Base-by-base conservation (phyloP, 2,888 invertebrate genomes). In the Drepana falcataria region DNA sequence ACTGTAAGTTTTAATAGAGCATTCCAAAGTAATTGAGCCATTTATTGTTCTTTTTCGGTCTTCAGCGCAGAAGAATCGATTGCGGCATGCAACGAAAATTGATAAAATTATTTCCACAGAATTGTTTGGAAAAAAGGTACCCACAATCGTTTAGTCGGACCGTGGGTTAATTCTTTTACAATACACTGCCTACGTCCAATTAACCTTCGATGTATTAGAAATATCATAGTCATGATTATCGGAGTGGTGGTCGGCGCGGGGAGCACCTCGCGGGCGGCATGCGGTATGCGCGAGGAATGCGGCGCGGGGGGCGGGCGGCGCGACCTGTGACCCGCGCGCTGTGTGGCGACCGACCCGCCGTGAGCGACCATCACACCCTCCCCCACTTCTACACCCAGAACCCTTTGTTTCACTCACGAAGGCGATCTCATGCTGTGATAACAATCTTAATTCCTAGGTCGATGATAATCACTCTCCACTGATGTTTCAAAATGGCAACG, bases 161-260 rank as follows among this genome's bases (percentile, higher is more conserved):
- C 73, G 71, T 73, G 71, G 69, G 73, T 81, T 83, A 81, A 85
- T 83, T 83, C 83, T 81, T 79, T 77, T 79, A 86, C 85, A 87
- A 88, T 85, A 81, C 81, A 70, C 79, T 79, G 81, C 75, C 77
- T 79, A 80, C 82, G 85, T 87, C 86, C 89, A 88, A 89, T 87
- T 89, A 89, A 88, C 87, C 87, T 88, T 83, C 80, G 81, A 77
- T 76, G 85, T 80, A 82, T 85, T 79, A 81, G 73, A 87, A 86
- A 83, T 85, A 78, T 80, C 81, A 77, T 66, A 84, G 86, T 87
- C 87, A 88, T 85, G 77, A 81, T 85, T 79, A 78, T 75, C 69
- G 73, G 73, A 82, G 81, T 81, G 73, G 80, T 82, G 69, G 71
- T 75, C 68, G 69, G 65, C 53, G 62, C 35, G 51, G 63, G 41